These are phyloP conservation scores for Nicator chloris DNA, from an alignment of 2,113 vertebrate species.

Conservation along the genomic window DNA sequence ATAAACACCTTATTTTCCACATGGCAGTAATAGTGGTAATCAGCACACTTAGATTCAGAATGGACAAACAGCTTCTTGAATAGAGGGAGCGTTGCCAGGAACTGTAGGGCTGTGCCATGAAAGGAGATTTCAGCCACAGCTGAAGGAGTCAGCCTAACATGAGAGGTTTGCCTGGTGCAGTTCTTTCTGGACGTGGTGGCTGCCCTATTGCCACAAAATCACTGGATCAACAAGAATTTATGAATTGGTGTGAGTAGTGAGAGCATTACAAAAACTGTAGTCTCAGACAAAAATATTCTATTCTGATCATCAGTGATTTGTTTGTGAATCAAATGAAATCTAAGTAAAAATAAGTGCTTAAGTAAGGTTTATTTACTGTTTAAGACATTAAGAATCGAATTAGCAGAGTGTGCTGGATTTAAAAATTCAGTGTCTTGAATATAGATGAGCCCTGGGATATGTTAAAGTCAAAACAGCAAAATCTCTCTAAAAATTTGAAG, in stretches of 20 bases:
- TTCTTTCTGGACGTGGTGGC: background rate
- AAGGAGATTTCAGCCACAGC: background rate
- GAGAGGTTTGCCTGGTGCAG: background rate
- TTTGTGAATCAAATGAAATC: background rate
- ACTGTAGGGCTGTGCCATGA: background rate
- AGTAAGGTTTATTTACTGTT: background rate
- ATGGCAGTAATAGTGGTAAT: background rate
- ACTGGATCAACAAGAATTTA: background rate
- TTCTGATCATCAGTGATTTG: background rate
- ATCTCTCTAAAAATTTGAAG: background rate
- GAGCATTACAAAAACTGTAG: rapidly evolving
- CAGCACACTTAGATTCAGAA: background rate
- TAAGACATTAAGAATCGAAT: background rate
- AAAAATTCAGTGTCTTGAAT: background rate
- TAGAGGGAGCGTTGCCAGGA: background rate
- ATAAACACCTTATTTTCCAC: background rate
- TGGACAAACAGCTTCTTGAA: background rate
- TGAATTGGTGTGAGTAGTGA: background rate
- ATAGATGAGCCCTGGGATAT: background rate
- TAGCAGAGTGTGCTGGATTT: background rate
- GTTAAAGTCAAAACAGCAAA: background rate
- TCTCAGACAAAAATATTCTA: background rate
- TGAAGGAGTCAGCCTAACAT: background rate
- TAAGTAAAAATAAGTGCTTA: background rate
- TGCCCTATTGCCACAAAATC: background rate